Evolutionary conservation across 2,113 vertebrate species (phyloP).

Genomic region (Fukomys damarensis): DNA sequence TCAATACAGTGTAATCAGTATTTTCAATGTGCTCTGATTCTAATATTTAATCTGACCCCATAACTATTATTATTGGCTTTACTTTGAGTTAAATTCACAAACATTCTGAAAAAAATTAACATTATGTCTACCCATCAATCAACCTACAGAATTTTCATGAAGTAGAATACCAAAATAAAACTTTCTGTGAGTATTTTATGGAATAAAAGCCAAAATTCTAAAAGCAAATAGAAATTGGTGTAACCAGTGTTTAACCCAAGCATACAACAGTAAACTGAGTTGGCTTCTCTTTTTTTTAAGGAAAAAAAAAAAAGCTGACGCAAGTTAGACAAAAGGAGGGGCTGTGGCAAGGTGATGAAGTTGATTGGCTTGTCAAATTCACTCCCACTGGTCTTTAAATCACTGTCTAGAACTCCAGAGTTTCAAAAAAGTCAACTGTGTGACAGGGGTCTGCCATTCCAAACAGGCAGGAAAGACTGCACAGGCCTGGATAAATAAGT

Average conservation of each 20-base stretch:
- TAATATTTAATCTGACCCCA: not conserved
- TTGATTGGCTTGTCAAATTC: constrained; percentile 87
- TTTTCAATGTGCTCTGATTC: not conserved
- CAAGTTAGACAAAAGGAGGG: constrained; percentile 87
- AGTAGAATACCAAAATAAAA: constrained; percentile 63
- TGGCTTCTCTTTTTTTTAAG: constrained; percentile 78
- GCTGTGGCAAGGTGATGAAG: constrained; percentile 78
- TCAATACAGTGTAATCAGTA: not conserved
- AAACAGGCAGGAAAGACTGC: constrained; percentile 75
- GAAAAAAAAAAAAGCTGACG: constrained; percentile 86
- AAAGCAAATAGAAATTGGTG: constrained; percentile 86
- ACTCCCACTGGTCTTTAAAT: constrained; percentile 91
- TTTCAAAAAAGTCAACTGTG: constrained; percentile 81
- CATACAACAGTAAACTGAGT: constrained; percentile 84
- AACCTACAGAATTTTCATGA: not conserved
- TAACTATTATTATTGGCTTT: not conserved
- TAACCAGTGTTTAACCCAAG: constrained; percentile 84
- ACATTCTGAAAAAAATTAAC: constrained; percentile 27
- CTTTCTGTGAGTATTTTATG: constrained; percentile 75
- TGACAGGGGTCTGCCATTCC: constrained; percentile 74
- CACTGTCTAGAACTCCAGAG: constrained; percentile 81
- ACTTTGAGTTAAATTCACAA: not conserved
- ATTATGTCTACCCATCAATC: not conserved
- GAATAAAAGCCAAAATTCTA: constrained; percentile 81
- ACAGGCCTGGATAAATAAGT: constrained; percentile 67